Evolutionary conservation across 1,140 invertebrate genomes (phyloP).

Genomic region (Acromyrmex echinatior): DNA sequence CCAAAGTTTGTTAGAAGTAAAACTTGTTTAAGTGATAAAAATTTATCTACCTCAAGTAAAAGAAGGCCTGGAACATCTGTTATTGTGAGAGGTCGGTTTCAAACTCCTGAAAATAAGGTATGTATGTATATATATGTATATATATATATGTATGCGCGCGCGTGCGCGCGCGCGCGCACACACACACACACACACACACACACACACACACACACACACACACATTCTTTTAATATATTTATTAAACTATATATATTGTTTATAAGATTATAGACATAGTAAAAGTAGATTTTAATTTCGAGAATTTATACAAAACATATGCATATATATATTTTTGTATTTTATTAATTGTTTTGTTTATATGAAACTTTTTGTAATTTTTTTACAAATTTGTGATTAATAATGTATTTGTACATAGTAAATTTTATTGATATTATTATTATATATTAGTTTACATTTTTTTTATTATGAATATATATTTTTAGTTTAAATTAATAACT

Average conservation of each 20-base stretch:
- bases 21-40: conserved; percentile 82
- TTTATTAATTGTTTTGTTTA: background rate
- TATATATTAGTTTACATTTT: background rate
- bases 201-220: no score
- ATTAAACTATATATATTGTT: background rate
- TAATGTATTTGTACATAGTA: background rate
- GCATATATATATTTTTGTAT: no score
- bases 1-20: conserved; percentile 83
- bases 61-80: conserved; percentile 79
- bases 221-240: background rate
- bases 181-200: no score
- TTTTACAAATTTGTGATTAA: background rate
- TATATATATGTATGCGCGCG: no score
- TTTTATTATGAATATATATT: background rate
- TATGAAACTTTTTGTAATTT: background rate
- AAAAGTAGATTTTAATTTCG: background rate
- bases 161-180: no score
- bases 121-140: background rate
- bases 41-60: conserved; percentile 70
- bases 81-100: conserved; percentile 77
- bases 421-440: background rate
- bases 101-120: conserved; percentile 74
- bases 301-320: background rate
- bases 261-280: background rate
- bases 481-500: background rate